These are phyloP conservation scores for Napeogenes sylphis DNA, from an alignment of 2,888 invertebrate genomes.

Conservation along the genomic window DNA sequence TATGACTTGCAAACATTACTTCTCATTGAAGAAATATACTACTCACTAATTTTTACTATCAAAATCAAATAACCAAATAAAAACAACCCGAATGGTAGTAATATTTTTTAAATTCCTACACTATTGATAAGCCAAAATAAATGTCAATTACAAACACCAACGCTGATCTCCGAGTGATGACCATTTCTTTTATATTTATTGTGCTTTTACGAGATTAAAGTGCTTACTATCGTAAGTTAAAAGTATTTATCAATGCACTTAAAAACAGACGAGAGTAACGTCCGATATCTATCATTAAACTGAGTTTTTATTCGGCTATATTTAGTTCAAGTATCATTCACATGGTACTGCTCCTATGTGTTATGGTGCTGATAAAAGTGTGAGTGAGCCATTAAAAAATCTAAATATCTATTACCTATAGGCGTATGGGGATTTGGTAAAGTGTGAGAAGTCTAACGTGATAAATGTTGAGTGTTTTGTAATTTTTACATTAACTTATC, in stretches of 20 bases:
- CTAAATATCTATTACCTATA: slow-evolving; percentile 35
- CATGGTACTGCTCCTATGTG: slow-evolving; percentile 53
- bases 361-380: slow-evolving; percentile 57
- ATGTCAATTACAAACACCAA: neutral
- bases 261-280: slow-evolving; percentile 55
- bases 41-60: no score
- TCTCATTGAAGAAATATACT: no score
- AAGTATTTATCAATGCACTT: slow-evolving; percentile 57
- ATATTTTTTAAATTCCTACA: neutral
- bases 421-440: slow-evolving; percentile 27
- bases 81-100: no score
- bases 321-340: slow-evolving; percentile 51
- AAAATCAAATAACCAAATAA: no score
- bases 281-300: slow-evolving; percentile 53
- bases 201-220: slow-evolving; percentile 3
- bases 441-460: slow-evolving; percentile 7
- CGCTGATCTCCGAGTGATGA: neutral
- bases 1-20: no score
- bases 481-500: neutral
- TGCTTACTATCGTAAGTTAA: slow-evolving; percentile 19
- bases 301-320: slow-evolving; percentile 43
- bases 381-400: slow-evolving; percentile 47
- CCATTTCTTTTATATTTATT: slow-evolving; percentile 4
- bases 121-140: neutral
- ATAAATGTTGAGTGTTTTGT: slow-evolving; percentile 4